A percentile compares a stretch with the other conserved stretches of the same genome.
Evolutionary conservation across 1,140 invertebrate genomes (phyloP).

Genomic region (Papilio dardanus): DNA sequence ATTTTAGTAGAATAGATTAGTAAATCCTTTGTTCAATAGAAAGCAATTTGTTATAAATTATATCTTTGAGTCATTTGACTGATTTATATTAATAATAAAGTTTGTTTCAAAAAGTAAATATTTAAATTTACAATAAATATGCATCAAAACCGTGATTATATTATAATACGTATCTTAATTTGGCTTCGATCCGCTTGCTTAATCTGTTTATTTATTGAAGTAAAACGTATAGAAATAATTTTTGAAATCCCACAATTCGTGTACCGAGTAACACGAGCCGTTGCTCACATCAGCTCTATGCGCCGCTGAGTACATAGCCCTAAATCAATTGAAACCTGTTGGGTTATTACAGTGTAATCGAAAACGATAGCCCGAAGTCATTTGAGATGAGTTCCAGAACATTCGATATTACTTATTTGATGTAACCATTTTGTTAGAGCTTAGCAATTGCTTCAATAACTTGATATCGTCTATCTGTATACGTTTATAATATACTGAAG

Average conservation of each 20-base stretch:
- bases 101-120: too few species aligned
- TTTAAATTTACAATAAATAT: too few species aligned
- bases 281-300: constrained; percentile 44
- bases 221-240: neutral
- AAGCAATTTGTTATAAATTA: neutral
- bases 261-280: constrained; percentile 35
- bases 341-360: constrained; percentile 55
- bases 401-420: constrained; percentile 38
- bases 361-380: constrained; percentile 45
- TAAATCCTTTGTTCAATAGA: too few species aligned
- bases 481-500: neutral
- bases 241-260: constrained; percentile 31
- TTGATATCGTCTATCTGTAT: constrained; percentile 42
- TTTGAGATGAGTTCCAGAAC: constrained; percentile 41
- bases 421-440: constrained; percentile 33
- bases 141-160: too few species aligned
- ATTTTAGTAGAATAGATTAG: too few species aligned
- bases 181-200: neutral
- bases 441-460: constrained; percentile 48
- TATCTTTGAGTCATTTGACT: too few species aligned
- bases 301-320: constrained; percentile 48
- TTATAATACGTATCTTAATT: neutral
- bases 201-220: neutral
- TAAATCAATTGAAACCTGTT: constrained; percentile 70
- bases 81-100: too few species aligned